Conservation (phyloP, 2,797 vertebrate species). For the Argentina silus region DNA sequence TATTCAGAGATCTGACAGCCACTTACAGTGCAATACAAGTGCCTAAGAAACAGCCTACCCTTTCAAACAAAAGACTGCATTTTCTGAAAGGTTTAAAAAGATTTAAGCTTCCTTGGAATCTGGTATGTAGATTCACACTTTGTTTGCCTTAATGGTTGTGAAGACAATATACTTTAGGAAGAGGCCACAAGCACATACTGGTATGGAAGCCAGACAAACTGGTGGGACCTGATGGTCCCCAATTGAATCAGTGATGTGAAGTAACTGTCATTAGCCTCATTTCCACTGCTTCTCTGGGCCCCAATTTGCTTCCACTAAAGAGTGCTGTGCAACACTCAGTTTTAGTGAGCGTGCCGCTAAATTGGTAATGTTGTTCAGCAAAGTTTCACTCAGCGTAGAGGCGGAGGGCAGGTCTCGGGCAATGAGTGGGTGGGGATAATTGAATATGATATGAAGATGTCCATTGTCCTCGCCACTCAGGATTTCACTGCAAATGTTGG, state of each 20-base stretch:
- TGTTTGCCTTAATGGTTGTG: background rate
- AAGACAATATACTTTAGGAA: background rate
- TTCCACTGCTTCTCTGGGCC: too few species aligned
- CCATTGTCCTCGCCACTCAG: too few species aligned
- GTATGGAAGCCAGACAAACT: background rate
- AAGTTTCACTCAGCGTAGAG: too few species aligned
- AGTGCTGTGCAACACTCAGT: too few species aligned
- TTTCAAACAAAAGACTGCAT: background rate
- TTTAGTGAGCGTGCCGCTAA: too few species aligned
- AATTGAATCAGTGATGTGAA: background rate
- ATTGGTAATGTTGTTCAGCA: too few species aligned
- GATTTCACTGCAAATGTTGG: too few species aligned
- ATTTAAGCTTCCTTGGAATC: background rate
- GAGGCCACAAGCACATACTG: background rate
- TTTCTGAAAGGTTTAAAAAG: background rate
- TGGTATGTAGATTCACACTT: background rate
- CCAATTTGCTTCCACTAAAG: too few species aligned
- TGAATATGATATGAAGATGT: too few species aligned
- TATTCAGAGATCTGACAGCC: slow-evolving; percentile 14
- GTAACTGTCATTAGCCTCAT: background rate
- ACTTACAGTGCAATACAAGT: background rate
- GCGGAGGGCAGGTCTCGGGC: too few species aligned
- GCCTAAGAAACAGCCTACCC: background rate
- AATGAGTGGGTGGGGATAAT: too few species aligned
- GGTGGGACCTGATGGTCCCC: background rate